Evolutionary conservation across 2,797 vertebrate genomes (phyloP), one percentile per base, ranked within the genome.

Genomic region (Lutjanus campechanus): DNA sequence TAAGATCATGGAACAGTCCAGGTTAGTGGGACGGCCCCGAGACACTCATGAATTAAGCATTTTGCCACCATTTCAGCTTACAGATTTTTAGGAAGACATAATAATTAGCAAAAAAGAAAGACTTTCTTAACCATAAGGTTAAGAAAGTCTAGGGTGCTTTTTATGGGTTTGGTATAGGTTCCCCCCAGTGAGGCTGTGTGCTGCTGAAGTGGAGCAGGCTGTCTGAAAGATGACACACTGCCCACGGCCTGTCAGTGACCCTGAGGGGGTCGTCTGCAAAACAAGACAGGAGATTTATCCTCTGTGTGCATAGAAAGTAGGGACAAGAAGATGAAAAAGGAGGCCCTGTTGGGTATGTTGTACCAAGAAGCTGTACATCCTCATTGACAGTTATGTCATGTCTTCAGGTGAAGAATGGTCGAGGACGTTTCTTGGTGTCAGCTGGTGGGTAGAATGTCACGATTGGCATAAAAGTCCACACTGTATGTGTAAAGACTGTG

Each of bases 391-490:
- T 55, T 68, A 16, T 11, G 13, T 46, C 43, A n/a, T 61, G 56
- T 41, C n/a, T 29, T 19, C 16, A 29, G 15, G 20, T 49, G n/a
- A 55, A 7, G 7, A 41, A 22, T 36, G 8, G 16, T 7, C 58
- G 16, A 47, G 20, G 16, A 29, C 16, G 43, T n/a, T 19, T 13
- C 13, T 15, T 20, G 16, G 43, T n/a, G 16, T 36, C 25, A 47
- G 15, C 17, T 8, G 12, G 53, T 43, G n/a, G 20, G 49, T 47
- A 20, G 50, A 20, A 55, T 19, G 7, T 29, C 55, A n/a, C 66
- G 54, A 75, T 50, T 22, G 12, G n/a, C 54, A 59, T 74, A 25
- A 20, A 63, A 29, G 49, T 55, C 11, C 19, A 56, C 16, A 13
- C 22, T 50, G 62, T 55, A 47, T 41, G 25, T 40, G 25, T 40